A percentile compares a stretch with the other conserved stretches of the same genome.
phyloP scores from a whole-genome alignment of 2,113 vertebrate genomes.

The Cheilinus undulatus region DNA sequence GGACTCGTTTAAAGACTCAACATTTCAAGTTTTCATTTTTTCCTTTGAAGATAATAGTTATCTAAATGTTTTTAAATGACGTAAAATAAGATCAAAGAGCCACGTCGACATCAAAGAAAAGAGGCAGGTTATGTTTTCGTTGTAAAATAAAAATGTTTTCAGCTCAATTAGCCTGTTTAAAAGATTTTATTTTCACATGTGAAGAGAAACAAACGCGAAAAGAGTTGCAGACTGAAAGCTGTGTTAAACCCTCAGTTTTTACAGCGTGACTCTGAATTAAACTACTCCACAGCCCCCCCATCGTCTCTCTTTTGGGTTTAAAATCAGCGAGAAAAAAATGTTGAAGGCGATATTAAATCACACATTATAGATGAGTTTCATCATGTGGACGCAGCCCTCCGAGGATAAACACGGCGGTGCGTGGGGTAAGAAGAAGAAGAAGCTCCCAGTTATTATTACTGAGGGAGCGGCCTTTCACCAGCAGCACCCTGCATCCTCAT shows the following conservation, averaged over 20 bases:
- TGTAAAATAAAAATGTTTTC: no score
- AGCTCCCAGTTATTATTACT: slow-evolving; percentile 81
- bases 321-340: slow-evolving; percentile 45
- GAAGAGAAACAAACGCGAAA: neutral
- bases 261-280: slow-evolving; percentile 11
- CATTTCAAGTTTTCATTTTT: neutral
- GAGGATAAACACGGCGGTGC: slow-evolving; percentile 80
- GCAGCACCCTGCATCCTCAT: slow-evolving; percentile 82
- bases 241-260: slow-evolving; percentile 12
- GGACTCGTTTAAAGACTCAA: neutral
- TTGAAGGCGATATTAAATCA: slow-evolving; percentile 81
- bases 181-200: neutral
- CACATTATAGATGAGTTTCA: slow-evolving; percentile 86
- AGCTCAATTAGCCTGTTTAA: neutral
- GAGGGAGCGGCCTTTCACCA: slow-evolving; percentile 70
- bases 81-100: slow-evolving; percentile 7
- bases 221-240: neutral
- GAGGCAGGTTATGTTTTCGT: no score
- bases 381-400: slow-evolving; percentile 79
- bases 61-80: neutral
- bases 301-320: slow-evolving; percentile 55
- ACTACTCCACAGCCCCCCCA: neutral
- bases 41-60: neutral
- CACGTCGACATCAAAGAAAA: no score
- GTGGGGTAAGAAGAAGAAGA: slow-evolving; percentile 77